These are phyloP conservation scores for Steinernema scapterisci DNA, from an alignment of 2,888 invertebrate species.

Conservation along the genomic window DNA sequence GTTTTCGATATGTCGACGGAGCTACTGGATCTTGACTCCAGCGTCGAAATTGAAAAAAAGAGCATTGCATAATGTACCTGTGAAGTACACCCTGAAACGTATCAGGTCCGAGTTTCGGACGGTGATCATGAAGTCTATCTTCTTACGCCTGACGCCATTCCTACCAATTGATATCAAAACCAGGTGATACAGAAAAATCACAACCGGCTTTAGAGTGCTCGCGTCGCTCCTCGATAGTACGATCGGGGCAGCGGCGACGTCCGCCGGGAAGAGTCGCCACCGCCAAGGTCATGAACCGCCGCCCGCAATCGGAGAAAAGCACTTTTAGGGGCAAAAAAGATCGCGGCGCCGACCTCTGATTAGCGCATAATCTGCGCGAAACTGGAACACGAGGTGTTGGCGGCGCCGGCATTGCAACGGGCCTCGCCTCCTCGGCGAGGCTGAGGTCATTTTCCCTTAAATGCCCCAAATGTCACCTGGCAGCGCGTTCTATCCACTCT, in stretches of 20 bases:
- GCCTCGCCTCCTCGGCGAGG: neutral
- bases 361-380: conserved; percentile 28
- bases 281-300: conserved; percentile 11
- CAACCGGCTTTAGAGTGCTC: too few species aligned
- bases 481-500: too few species aligned
- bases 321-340: neutral
- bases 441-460: neutral
- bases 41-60: too few species aligned
- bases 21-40: too few species aligned
- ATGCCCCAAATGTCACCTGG: neutral
- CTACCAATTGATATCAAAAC: too few species aligned
- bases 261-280: neutral
- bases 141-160: too few species aligned
- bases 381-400: conserved; percentile 1
- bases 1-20: too few species aligned
- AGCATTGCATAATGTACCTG: too few species aligned
- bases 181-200: too few species aligned
- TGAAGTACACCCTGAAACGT: too few species aligned
- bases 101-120: too few species aligned
- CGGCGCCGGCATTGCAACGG: neutral
- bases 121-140: too few species aligned
- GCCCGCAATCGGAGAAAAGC: neutral
- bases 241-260: conserved; percentile 13
- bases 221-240: neutral
- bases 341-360: neutral